Base-by-base conservation (phyloP, 2,888 invertebrate species). In the Cephus nigrinus region DNA sequence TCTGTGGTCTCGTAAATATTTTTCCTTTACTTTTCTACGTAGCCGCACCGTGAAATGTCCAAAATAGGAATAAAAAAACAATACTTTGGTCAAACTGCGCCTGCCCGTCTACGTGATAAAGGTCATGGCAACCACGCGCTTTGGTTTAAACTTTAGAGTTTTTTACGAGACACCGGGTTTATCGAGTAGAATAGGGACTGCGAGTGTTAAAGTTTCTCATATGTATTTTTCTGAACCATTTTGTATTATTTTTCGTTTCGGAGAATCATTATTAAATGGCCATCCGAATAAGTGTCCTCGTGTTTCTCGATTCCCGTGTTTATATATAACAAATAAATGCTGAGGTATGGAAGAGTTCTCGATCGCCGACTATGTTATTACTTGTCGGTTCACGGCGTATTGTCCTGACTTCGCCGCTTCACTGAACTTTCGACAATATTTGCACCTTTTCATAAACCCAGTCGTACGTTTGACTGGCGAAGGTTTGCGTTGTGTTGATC, bases 361-460 rank as follows among this genome's bases (percentile, higher is more conserved):
- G 80, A 40, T 85, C 81, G 81, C 80, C 75, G 76, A 82, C 68
- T 75, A 15, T 76, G 75, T 82, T 75, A 68, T 68, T 75, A 34
- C n/a, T 74, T 35, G 32, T 74, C 74, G 69, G 69, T 40, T 69
- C 73, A 30, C 35, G 73, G 74, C 78, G 75, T 74, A 77, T 80
- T 82, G 79, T 76, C 75, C 76, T 80, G 89, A 34, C 35, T 40
- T 72, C 72, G 23, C 40, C 68, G 55, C 55, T 55, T 94, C 94
- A 95, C 88, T 95, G 94, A 91, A 95, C 94, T 92, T 95, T 94
- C 12, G 95, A 95, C 88, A 95, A 94, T 55, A 94, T 93, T 90
- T 96, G 95, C 68, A 96, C 95, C 93, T 98, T 96, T 92, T 97
- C 93, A 90, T 95, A 94, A 84, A 96, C 93, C 95, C 96, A 96